Conservation (phyloP, 2,888 invertebrate species). For the Drosophila vallismaia region DNA sequence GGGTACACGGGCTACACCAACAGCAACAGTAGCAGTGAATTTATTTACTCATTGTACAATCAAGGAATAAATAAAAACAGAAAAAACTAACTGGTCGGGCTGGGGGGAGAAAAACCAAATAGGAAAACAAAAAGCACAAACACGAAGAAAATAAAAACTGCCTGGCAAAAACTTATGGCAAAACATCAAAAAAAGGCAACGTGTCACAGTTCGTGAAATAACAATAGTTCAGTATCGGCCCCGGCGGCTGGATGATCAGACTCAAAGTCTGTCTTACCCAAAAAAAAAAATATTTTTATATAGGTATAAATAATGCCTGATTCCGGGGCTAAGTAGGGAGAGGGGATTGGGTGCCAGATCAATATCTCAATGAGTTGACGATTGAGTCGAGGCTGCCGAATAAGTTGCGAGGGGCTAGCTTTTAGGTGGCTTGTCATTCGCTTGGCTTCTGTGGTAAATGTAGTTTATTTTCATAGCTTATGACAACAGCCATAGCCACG, state of each 20-base stretch:
- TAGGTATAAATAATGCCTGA: slow-evolving; percentile 7
- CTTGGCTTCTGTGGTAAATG: slow-evolving; percentile 67
- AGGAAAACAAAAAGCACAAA: slow-evolving; percentile 52
- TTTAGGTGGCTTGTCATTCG: slow-evolving; percentile 68
- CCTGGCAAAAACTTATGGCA: slow-evolving; percentile 46
- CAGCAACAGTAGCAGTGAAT: slow-evolving; percentile 64
- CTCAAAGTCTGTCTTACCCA: slow-evolving; percentile 28
- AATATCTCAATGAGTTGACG: slow-evolving; percentile 78
- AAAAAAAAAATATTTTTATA: slow-evolving; percentile 16
- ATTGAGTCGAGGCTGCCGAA: slow-evolving; percentile 74
- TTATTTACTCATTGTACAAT: slow-evolving; percentile 78
- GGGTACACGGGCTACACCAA: slow-evolving; percentile 51
- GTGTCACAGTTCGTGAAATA: slow-evolving; percentile 80
- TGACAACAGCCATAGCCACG: slow-evolving; percentile 50
- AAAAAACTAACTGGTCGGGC: slow-evolving; percentile 23
- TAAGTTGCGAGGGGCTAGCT: slow-evolving; percentile 41
- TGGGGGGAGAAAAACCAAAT: too few relatives aligned
- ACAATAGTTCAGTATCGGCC: slow-evolving; percentile 77
- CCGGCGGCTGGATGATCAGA: slow-evolving; percentile 71
- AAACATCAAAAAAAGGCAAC: slow-evolving; percentile 53
- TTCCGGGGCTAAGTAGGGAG: not conserved
- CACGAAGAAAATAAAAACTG: slow-evolving; percentile 55
- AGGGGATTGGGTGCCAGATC: slow-evolving; percentile 49
- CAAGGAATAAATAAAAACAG: slow-evolving; percentile 73
- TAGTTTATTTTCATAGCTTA: slow-evolving; percentile 69